These are phyloP conservation scores for Pycnomerus fuliginosus DNA, from an alignment of 2,888 invertebrate species.

Conservation along the genomic window DNA sequence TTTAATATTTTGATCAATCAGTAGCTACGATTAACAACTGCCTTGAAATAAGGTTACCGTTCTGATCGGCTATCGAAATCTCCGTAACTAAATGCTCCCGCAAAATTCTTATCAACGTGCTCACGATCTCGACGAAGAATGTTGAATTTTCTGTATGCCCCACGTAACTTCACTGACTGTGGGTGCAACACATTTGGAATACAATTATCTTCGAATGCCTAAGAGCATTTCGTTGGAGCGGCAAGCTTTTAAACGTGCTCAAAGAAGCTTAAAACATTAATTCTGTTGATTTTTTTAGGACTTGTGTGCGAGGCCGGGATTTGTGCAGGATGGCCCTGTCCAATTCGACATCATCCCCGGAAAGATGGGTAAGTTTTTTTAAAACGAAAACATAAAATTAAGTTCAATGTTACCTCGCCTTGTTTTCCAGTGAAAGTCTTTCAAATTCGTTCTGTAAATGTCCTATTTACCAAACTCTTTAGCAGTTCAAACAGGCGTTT, in stretches of 20 bases:
- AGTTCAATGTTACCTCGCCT: slow-evolving; percentile 1
- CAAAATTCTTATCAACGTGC: slow-evolving; percentile 15
- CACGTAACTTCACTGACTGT: slow-evolving; percentile 10
- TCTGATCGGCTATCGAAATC: slow-evolving; percentile 12
- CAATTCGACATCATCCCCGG: slow-evolving; percentile 85
- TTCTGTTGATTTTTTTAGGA: slow-evolving; percentile 64
- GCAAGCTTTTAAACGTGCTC: slow-evolving; percentile 3
- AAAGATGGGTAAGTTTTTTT: slow-evolving; percentile 74
- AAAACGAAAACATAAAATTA: too few species aligned
- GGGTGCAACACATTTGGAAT: slow-evolving; percentile 18
- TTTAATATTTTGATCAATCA: too few species aligned
- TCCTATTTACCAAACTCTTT: too few species aligned
- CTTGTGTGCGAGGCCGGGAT: slow-evolving; percentile 72
- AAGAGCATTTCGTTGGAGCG: too few species aligned
- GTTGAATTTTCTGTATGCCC: slow-evolving; percentile 14
- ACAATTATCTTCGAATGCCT: slow-evolving; percentile 17
- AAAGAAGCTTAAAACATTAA: not conserved
- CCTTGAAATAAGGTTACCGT: slow-evolving; percentile 15
- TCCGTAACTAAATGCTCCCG: slow-evolving; percentile 9
- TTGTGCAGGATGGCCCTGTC: slow-evolving; percentile 75
- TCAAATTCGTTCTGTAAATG: slow-evolving; percentile 1
- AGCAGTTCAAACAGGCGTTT: too few species aligned
- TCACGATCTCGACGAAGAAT: slow-evolving; percentile 15
- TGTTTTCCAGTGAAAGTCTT: slow-evolving; percentile 10
- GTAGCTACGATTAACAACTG: too few species aligned